Conservation (phyloP, 1,140 invertebrate genomes). For the Contarinia nasturtii region DNA sequence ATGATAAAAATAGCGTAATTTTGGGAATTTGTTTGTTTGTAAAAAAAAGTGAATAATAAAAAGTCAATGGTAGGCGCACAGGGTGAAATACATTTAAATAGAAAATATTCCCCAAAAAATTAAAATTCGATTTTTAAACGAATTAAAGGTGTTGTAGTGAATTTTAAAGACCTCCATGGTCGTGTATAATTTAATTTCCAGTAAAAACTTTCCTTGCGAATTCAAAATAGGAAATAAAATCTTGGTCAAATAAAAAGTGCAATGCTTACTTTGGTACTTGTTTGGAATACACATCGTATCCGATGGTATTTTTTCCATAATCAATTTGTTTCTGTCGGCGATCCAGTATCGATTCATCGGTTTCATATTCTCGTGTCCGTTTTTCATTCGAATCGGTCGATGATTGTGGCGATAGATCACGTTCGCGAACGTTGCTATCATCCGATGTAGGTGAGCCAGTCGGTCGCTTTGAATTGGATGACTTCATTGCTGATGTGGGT, state of each 20-base stretch:
- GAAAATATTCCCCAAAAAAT: background rate
- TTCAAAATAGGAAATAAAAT: too few species aligned
- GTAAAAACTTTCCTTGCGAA: too few species aligned
- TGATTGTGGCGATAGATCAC: background rate
- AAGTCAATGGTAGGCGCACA: too few species aligned
- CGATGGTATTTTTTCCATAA: constrained; percentile 83
- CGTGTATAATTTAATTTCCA: too few species aligned
- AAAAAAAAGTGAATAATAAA: too few species aligned
- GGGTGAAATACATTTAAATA: too few species aligned
- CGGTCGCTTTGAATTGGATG: constrained; percentile 16
- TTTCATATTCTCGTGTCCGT: constrained; percentile 36
- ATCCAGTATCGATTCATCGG: constrained; percentile 45
- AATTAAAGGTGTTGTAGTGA: too few species aligned
- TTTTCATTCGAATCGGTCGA: constrained; percentile 3
- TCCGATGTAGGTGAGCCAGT: constrained; percentile 3
- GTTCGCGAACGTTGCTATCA: background rate
- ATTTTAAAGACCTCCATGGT: too few species aligned
- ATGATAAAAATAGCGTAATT: too few species aligned
- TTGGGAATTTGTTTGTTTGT: too few species aligned
- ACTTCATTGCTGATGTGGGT: constrained; percentile 10
- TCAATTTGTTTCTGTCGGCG: constrained; percentile 85
- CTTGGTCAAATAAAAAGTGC: background rate
- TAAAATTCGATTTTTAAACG: background rate
- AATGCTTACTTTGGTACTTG: constrained; percentile 49
- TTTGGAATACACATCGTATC: constrained; percentile 61